Evolutionary conservation across 2,113 vertebrate genomes (phyloP), one percentile per base, ranked within the genome.

Genomic region (Pogona vitticeps): DNA sequence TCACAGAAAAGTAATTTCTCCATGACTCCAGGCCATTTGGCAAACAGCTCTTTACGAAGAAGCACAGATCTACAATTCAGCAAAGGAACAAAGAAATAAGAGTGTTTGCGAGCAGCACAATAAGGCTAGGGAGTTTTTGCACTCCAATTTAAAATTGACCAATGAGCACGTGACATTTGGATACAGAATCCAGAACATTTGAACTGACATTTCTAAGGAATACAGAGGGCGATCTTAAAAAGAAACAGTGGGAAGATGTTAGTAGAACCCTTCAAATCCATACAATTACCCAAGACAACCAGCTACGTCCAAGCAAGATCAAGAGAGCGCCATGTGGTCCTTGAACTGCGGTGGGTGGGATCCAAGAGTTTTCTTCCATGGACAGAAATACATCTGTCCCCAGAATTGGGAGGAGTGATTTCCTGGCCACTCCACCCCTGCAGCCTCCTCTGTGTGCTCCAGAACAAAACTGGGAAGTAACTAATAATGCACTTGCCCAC

Each of bases 1-100:
- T 82, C 79, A 63, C 40, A 65, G 59, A 58, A 82, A 82, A 87
- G 71, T 87, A 76, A 87, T 87, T 87, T 87, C 79, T 82, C 59
- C 6, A 31, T 82, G 79, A 71, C 79, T 82, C 6, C 42, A 58
- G 70, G 71, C 59, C 79, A 76, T 59, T 46, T 82, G 70, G 85
- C 56, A 81, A 86, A 81, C 58, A 67, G 40, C 58, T 76, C 59
- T 65, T n/a, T 81, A 63, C 42, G 46, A 86, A n/a, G 59, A 87
- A 87, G n/a, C 61, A 75, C 80, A 52, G 58, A 65, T 33, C 40
- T 71, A 59, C 63, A 79, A 9, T 79, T 77, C 65, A 52, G 31
- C 56, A 77, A 78, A 20, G 33, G 40, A 77, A 85, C 12, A 85
- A 85, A 85, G 40, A 76, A 81, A 65, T 28, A 75, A 8, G 42